Conservation (phyloP, 2,113 vertebrate genomes). For the Turdus rufiventris region DNA sequence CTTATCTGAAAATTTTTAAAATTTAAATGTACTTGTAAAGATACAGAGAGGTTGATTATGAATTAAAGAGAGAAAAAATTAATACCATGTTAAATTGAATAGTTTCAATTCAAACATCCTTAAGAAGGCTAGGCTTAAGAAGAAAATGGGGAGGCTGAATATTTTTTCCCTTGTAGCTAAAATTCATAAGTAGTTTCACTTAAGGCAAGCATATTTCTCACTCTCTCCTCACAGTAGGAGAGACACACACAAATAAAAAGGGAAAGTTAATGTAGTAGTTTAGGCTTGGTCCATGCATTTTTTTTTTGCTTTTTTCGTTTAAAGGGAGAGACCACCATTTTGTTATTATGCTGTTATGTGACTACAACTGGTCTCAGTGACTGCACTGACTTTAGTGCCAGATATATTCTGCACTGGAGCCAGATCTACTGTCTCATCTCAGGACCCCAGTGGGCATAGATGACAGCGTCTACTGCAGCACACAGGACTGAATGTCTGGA, state of each 20-base stretch:
- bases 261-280: slow-evolving; percentile 15
- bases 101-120: slow-evolving; percentile 17
- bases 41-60: not conserved
- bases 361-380: not conserved
- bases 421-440: not conserved
- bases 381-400: not conserved
- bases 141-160: not conserved
- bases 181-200: slow-evolving; percentile 37
- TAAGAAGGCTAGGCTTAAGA: slow-evolving; percentile 6
- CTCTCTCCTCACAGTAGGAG: slow-evolving; percentile 21
- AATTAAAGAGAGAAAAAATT: slow-evolving; percentile 23
- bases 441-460: not conserved
- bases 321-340: not conserved
- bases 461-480: not conserved
- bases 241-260: slow-evolving; percentile 22
- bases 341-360: not conserved
- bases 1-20: not conserved
- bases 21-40: not conserved
- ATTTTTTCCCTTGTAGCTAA: not conserved
- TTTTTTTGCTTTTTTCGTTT: not conserved
- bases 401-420: not conserved
- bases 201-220: slow-evolving; percentile 28
- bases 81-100: not conserved
- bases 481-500: accelerated
- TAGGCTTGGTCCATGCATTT: not conserved